These are phyloP conservation scores for Antitype chi DNA, from an alignment of 2,888 invertebrate species.

Conservation along the genomic window DNA sequence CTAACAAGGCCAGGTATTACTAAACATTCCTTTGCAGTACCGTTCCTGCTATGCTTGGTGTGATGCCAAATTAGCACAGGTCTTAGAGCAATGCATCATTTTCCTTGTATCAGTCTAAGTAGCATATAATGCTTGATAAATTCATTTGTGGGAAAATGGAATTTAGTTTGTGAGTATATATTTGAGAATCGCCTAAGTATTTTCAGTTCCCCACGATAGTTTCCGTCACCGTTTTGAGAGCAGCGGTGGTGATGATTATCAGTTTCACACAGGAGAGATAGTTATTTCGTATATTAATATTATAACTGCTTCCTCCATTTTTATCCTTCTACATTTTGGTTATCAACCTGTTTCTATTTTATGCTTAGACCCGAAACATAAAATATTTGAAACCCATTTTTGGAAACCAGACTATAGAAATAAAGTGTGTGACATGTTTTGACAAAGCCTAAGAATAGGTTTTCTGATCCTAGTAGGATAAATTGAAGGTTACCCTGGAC, in stretches of 20 bases:
- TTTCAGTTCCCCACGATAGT: not conserved
- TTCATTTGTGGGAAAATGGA: not conserved
- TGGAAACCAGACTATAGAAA: not conserved
- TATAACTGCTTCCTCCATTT: not conserved
- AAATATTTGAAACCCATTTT: not conserved
- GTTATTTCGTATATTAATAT: not conserved
- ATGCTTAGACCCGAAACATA: not conserved
- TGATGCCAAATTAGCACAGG: conserved; percentile 56
- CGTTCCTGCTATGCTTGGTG: conserved; percentile 39
- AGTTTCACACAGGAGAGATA: not conserved
- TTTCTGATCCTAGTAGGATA: not conserved
- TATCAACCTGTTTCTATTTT: no score
- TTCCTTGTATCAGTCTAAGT: conserved; percentile 42
- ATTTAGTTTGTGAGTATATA: not conserved
- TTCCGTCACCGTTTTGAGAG: no score
- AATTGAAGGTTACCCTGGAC: not conserved
- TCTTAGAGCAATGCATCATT: conserved; percentile 38
- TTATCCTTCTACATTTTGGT: no score
- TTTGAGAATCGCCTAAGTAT: not conserved
- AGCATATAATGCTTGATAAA: conserved; percentile 5
- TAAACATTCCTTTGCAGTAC: conserved; percentile 49
- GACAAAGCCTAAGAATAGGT: not conserved
- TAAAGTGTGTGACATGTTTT: not conserved
- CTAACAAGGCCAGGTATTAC: conserved; percentile 45
- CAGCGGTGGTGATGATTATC: not conserved